Conservation (phyloP, 2,888 invertebrate genomes). For the Dysmachus trigonus region DNA sequence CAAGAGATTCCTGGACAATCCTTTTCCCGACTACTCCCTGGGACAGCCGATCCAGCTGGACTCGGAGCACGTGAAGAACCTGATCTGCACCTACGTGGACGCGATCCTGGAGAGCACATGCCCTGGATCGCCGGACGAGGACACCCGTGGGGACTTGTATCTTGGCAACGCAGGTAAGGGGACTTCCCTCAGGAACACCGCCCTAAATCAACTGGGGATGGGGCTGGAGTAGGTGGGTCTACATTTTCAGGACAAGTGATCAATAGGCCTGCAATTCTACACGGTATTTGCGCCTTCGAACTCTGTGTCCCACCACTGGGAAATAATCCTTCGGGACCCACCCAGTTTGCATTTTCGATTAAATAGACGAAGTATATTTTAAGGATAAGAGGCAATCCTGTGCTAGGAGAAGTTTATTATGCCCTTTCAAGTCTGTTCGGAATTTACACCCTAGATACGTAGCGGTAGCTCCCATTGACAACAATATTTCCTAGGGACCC, state of each 20-base stretch:
- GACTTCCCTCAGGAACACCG: neutral
- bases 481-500: no score
- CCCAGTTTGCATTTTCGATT: no score
- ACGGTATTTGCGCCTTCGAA: no score
- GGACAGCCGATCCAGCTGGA: slow-evolving; percentile 56
- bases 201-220: neutral
- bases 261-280: neutral
- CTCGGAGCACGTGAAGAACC: slow-evolving; percentile 59
- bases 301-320: no score
- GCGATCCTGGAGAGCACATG: slow-evolving; percentile 61
- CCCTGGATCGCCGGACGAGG: slow-evolving; percentile 59
- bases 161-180: slow-evolving; percentile 60
- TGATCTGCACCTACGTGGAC: slow-evolving; percentile 62
- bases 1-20: slow-evolving; percentile 61
- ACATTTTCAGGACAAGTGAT: no score
- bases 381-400: no score
- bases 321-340: no score
- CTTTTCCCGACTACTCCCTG: slow-evolving; percentile 58
- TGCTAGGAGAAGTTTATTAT: no score
- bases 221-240: neutral
- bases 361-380: no score
- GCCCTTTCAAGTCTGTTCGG: no score
- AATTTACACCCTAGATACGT: no score
- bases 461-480: no score
- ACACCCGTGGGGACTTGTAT: slow-evolving; percentile 62